A percentile compares a stretch with the other conserved stretches of the same genome.
Evolutionary conservation across 2,888 invertebrate genomes (phyloP).

Genomic region (Caenorhabditis sp.): DNA sequence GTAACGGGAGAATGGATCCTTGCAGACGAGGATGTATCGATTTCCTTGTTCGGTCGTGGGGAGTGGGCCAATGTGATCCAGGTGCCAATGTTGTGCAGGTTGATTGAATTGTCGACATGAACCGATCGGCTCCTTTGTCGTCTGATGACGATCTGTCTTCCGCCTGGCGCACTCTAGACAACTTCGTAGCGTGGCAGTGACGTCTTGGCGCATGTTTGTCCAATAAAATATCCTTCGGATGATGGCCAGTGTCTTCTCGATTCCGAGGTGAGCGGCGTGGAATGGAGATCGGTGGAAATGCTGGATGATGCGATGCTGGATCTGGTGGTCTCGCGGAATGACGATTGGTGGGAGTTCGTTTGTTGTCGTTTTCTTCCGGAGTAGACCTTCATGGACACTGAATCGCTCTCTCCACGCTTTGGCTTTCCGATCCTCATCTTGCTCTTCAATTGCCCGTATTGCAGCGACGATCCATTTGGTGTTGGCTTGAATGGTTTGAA

Average conservation of each 20-base stretch:
- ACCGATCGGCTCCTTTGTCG: conserved; percentile 1
- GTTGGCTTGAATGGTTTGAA: neutral
- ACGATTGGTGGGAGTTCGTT: neutral
- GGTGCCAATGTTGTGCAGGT: neutral
- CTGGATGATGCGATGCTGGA: neutral
- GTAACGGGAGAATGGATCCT: conserved; percentile 4
- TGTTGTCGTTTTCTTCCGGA: neutral
- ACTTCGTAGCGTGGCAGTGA: neutral
- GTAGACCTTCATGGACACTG: neutral
- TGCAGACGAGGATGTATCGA: conserved; percentile 25
- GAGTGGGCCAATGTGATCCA: conserved; percentile 55
- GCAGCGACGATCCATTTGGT: too few species aligned
- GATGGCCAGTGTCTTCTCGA: conserved; percentile 21
- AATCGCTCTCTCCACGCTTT: neutral
- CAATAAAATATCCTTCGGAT: conserved; percentile 31
- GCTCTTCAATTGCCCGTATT: too few species aligned
- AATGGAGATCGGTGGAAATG: conserved; percentile 33
- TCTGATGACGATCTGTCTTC: neutral
- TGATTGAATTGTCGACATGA: neutral
- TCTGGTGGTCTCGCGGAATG: conserved; percentile 20
- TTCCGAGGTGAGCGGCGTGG: conserved; percentile 49
- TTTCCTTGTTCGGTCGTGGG: conserved; percentile 44
- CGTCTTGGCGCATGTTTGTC: conserved; percentile 39
- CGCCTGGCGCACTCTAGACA: neutral
- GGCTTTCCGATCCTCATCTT: neutral